Evolutionary conservation across 2,888 invertebrate species (phyloP).

Genomic region (Ophion obscuratus): DNA sequence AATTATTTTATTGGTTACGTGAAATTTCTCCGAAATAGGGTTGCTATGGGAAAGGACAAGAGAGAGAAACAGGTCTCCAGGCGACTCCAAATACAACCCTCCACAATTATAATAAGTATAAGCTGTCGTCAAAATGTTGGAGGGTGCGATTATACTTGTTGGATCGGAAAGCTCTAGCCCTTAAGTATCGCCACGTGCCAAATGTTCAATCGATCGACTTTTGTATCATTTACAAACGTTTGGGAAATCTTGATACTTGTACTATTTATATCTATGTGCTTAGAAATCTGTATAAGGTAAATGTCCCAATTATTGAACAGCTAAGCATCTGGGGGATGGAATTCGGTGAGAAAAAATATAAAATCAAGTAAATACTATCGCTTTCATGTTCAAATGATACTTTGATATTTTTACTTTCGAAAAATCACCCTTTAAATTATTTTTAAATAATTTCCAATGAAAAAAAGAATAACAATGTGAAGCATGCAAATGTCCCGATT

Average conservation of each 20-base stretch:
- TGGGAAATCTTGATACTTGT: background rate
- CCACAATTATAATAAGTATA: constrained; percentile 30
- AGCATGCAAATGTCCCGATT: too few relatives aligned
- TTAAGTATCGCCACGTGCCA: background rate
- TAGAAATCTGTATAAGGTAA: too few relatives aligned
- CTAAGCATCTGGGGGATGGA: too few relatives aligned
- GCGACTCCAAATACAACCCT: constrained; percentile 33
- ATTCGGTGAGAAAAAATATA: too few relatives aligned
- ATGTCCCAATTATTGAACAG: too few relatives aligned
- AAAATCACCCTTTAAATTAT: too few relatives aligned
- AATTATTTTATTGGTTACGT: constrained; percentile 23
- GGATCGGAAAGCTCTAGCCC: background rate
- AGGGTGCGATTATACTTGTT: constrained; percentile 70
- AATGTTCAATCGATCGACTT: constrained; percentile 5
- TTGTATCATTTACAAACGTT: constrained; percentile 7
- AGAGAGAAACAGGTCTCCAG: background rate
- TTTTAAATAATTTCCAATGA: too few relatives aligned
- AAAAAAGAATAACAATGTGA: too few relatives aligned
- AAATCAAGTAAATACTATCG: too few relatives aligned
- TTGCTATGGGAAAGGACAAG: background rate
- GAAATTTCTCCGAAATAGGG: constrained; percentile 13
- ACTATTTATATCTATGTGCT: background rate
- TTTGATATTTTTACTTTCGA: too few relatives aligned
- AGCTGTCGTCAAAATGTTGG: constrained; percentile 65
- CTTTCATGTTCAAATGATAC: too few relatives aligned